Evolutionary conservation across 2,113 vertebrate species (phyloP).

Genomic region (Gulo gulo): DNA sequence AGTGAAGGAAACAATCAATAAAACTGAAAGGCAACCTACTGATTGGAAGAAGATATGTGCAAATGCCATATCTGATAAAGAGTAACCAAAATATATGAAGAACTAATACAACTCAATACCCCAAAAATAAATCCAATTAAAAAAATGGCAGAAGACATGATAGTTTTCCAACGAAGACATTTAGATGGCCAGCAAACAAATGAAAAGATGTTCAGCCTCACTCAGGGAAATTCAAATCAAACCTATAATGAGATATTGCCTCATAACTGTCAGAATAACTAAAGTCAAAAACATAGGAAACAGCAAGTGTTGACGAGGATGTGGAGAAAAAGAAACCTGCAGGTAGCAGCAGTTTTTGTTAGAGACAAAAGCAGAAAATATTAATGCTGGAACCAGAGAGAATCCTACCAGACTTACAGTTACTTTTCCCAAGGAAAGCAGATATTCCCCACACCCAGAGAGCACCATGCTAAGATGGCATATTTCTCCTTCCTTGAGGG

Average conservation of each 20-base stretch:
- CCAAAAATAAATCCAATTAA: background rate
- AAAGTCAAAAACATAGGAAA: background rate
- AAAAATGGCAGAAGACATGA: background rate
- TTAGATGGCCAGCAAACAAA: background rate
- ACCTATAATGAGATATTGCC: background rate
- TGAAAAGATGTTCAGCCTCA: background rate
- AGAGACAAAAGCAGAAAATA: background rate
- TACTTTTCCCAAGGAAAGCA: background rate
- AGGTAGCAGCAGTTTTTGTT: background rate
- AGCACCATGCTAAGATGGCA: too few relatives aligned
- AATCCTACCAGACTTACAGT: background rate
- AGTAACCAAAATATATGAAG: background rate
- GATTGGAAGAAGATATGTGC: background rate
- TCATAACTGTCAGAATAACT: background rate
- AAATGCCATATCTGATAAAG: background rate
- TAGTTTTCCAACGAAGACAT: background rate
- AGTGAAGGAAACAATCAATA: background rate
- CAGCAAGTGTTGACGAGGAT: background rate
- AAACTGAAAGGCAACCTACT: background rate
- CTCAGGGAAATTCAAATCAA: background rate
- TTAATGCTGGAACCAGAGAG: background rate
- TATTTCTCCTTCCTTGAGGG: background rate
- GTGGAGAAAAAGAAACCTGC: background rate
- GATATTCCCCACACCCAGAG: background rate
- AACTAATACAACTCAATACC: background rate